These are phyloP conservation scores for Acromyrmex charruanus DNA, from an alignment of 1,140 invertebrate genomes.

Conservation along the genomic window DNA sequence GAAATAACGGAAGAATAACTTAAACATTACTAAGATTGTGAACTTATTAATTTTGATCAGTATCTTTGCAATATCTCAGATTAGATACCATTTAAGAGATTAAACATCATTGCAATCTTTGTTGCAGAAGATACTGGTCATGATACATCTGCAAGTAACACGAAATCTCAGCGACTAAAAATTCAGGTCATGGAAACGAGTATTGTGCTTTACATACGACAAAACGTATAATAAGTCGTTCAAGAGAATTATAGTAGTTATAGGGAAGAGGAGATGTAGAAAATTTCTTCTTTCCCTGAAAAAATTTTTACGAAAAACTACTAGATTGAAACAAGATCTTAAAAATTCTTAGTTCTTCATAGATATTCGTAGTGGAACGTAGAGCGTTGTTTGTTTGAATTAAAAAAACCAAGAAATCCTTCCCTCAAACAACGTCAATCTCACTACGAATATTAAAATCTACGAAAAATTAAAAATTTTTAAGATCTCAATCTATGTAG, in stretches of 20 bases:
- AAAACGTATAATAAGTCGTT: not conserved
- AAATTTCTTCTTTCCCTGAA: not conserved
- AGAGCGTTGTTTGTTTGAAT: no score
- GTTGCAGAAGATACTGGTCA: slow-evolving; percentile 41
- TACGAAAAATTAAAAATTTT: no score
- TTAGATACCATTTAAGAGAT: slow-evolving; percentile 38
- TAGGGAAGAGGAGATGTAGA: not conserved
- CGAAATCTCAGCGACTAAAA: slow-evolving; percentile 44
- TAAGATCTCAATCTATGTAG: no score
- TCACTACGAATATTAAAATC: no score
- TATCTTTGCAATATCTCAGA: not conserved
- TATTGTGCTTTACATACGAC: slow-evolving; percentile 19
- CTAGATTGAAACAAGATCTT: no score
- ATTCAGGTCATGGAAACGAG: slow-evolving; percentile 66
- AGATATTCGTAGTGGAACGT: no score
- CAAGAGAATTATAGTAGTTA: not conserved
- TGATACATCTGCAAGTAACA: slow-evolving; percentile 4
- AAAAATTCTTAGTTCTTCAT: no score
- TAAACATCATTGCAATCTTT: slow-evolving; percentile 42
- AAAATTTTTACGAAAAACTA: no score
- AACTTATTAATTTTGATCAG: not conserved
- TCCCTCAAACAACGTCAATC: no score
- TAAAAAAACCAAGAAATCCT: no score
- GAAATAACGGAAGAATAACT: not conserved
- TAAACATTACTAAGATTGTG: not conserved